Base-by-base conservation (phyloP, 1,140 invertebrate species). In the Lysiphlebus fabarum region DNA sequence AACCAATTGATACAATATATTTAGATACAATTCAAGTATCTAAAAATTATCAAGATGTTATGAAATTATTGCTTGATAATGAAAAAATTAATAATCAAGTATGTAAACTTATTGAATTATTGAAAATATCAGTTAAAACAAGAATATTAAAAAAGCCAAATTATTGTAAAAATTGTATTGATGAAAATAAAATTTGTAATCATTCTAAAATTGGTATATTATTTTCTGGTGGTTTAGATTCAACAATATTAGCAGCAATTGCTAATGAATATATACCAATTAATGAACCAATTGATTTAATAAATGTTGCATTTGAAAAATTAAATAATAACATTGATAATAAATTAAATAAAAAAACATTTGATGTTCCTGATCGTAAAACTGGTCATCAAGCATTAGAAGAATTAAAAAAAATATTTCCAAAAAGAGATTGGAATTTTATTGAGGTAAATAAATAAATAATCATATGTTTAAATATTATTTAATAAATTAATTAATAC, bases 211-310 rank as follows among this genome's bases (percentile, higher is more conserved):
- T 93, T 42, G 93, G 89, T 38, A 78, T 98, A 61, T 80, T 97
- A 65, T 99, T 98, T 82, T 98, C 95, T 67, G 96, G 96, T 56
- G 96, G 96, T 34, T 80, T 99, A 10, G 96, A 99, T 80, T 98
- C 95, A 47, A 87, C 92, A 34, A 84, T 98, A 66, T 78, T 99
- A 62, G 90, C 95, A 38, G 81, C 87, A 38, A 72, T 98, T 34
- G 86, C 89, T 14, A 82, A 95, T 75, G 86, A 86, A 80, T 88
- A 84, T 80, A 71, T 95, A 26, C 79, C 86, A 5, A 62, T 67
- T 61, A 68, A 82, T 42, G 86, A 92, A 71, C 82, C 87, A 40
- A 94, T 98, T 67, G 95, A 98, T 80, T 82, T 98, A n/a, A 83
- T 98, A 14, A 99, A 98, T 85, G 93, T 98, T 36, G 92, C 95